Base-by-base conservation (phyloP, 1,140 invertebrate genomes). In the Acromyrmex heyeri region DNA sequence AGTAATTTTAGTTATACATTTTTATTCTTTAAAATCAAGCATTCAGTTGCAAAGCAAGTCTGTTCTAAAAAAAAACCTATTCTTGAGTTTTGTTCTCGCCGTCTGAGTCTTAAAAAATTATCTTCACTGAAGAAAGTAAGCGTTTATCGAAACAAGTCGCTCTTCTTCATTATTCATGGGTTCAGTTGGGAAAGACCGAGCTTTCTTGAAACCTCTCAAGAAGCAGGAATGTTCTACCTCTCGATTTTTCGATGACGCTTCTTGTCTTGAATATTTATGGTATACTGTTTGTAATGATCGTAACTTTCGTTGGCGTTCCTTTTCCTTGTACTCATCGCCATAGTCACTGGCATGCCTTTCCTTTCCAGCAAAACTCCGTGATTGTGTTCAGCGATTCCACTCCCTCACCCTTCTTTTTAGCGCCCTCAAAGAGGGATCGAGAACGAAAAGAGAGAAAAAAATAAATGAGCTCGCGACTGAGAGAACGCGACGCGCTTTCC, bases 141-240 rank as follows among this genome's bases (percentile, higher is more conserved):
- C 88, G 87, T 89, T 89, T 89, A 81, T 89, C 72, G 88, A 89
- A 86, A 89, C 87, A 85, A 75, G 82, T 77, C 83, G 85, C 82
- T 86, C 82, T 89, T 50, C 62, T 88, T 89, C 87, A 86, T 89
- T 89, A 89, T 89, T 89, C 88, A 86, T 89, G 72, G 78, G 48
- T 86, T 89, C 83, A 75, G 55, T 27, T 76, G 55, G 70, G 69
- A 59, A 85, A 78, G 62, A 89, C 83, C 67, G 75, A 86, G 83
- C 67, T 89, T 86, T 88, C 75, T 44, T 44, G 38, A 44, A 44
- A 62, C 61, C 57, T n/a, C 16, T 59, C 48, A 6, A 12, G 59
- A 62, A 38, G 59, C 44, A 48, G 38, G 34, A 27, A 57, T 53
- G 48, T 55, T 79, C n/a, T 50, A 27, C 81, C 88, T 85, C 50